These are phyloP conservation scores for Bombylius discolor DNA, from an alignment of 2,888 invertebrate genomes.

Conservation along the genomic window DNA sequence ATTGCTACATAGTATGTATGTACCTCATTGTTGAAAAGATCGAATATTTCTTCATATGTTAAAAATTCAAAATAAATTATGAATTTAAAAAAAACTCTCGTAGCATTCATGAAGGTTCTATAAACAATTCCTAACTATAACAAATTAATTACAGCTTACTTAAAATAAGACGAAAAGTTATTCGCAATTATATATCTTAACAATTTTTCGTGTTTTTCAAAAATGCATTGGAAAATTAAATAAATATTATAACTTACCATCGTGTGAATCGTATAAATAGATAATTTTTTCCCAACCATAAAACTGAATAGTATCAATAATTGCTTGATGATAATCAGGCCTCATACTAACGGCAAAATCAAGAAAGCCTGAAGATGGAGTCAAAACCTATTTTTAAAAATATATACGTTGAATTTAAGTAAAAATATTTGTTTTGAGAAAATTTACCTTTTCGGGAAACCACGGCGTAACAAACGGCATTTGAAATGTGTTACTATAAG, in stretches of 20 bases:
- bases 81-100: too few relatives aligned
- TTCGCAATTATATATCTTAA: too few relatives aligned
- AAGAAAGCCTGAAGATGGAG: constrained; percentile 76
- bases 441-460: constrained; percentile 77
- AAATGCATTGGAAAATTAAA: too few relatives aligned
- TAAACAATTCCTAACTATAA: too few relatives aligned
- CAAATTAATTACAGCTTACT: too few relatives aligned
- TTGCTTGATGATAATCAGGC: constrained; percentile 89
- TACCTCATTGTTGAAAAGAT: too few relatives aligned
- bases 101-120: too few relatives aligned
- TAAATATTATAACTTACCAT: constrained; percentile 44
- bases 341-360: constrained; percentile 88
- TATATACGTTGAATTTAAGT: neutral
- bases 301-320: constrained; percentile 85
- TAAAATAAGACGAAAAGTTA: too few relatives aligned
- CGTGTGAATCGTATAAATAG: constrained; percentile 65
- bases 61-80: too few relatives aligned
- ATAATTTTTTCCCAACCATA: constrained; percentile 74
- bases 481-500: constrained; percentile 88
- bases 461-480: constrained; percentile 90
- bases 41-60: too few relatives aligned
- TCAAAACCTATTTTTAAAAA: constrained; percentile 49
- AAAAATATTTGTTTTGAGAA: neutral
- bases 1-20: too few relatives aligned
- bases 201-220: too few relatives aligned